These are phyloP conservation scores for Hymenopus coronatus DNA, from an alignment of 2,888 invertebrate genomes.

Conservation along the genomic window DNA sequence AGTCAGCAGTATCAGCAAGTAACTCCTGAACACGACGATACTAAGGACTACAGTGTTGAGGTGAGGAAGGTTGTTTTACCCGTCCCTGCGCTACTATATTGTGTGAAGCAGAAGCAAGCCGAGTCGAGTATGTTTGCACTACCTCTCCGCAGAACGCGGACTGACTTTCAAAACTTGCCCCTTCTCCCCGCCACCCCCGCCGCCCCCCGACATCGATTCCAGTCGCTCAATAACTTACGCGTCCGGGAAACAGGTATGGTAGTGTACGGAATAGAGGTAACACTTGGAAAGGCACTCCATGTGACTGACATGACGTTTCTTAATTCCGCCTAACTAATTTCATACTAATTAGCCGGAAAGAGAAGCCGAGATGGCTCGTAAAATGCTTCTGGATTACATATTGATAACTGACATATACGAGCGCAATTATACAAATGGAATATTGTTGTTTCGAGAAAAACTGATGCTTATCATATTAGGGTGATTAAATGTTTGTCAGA, in stretches of 20 bases:
- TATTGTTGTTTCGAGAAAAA: too few relatives aligned
- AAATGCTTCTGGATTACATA: too few relatives aligned
- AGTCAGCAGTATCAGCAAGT: too few relatives aligned
- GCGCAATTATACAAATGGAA: too few relatives aligned
- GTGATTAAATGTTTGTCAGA: too few relatives aligned
- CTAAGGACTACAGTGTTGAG: too few relatives aligned
- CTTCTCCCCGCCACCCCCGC: neutral
- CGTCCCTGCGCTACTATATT: neutral
- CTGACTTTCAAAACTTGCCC: slow-evolving; percentile 15
- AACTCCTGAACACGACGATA: too few relatives aligned
- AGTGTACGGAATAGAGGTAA: neutral
- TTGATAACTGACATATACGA: too few relatives aligned
- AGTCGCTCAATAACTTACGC: slow-evolving; percentile 30
- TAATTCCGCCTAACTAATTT: neutral
- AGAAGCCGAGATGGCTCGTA: too few relatives aligned
- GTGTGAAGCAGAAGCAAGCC: neutral
- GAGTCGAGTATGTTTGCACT: slow-evolving; percentile 5
- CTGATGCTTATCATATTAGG: too few relatives aligned
- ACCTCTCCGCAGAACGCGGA: slow-evolving; percentile 10
- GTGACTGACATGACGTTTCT: neutral
- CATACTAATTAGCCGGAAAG: neutral
- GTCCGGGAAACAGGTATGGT: neutral
- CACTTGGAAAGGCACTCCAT: neutral
- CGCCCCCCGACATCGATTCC: neutral
- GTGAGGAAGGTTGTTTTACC: neutral